Evolutionary conservation across 2,888 invertebrate genomes (phyloP).

Genomic region (Slavum lentiscoides): DNA sequence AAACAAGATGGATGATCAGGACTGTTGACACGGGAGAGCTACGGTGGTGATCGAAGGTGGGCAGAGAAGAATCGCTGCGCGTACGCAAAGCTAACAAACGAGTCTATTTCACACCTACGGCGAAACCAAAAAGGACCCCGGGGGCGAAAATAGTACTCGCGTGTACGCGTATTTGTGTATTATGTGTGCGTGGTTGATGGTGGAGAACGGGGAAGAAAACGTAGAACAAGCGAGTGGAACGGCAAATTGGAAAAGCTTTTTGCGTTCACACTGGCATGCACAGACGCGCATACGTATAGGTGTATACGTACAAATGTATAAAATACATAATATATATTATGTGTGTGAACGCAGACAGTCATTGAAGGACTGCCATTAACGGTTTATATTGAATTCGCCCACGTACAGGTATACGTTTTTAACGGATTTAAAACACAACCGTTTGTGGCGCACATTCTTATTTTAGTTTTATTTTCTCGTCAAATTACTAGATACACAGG

Average conservation of each 20-base stretch:
- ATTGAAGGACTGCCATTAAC: conserved; percentile 34
- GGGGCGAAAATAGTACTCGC: neutral
- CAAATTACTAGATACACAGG: too few relatives aligned
- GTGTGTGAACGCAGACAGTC: neutral
- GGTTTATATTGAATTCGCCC: neutral
- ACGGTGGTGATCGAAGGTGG: neutral
- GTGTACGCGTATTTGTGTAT: neutral
- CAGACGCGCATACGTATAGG: neutral
- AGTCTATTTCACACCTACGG: conserved; percentile 41
- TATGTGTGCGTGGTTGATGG: neutral
- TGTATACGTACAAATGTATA: neutral
- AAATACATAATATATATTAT: neutral
- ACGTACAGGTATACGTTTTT: too few relatives aligned
- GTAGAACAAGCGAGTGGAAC: conserved; percentile 1
- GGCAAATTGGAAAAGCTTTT: conserved; percentile 50
- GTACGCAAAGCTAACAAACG: conserved; percentile 42
- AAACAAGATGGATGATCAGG: conserved; percentile 49
- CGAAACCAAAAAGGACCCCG: conserved; percentile 33
- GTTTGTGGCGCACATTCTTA: too few relatives aligned
- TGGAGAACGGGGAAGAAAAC: conserved; percentile 16
- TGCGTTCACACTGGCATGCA: neutral
- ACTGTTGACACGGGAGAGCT: neutral
- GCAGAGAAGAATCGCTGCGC: neutral
- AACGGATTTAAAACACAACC: too few relatives aligned
- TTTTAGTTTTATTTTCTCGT: too few relatives aligned